Percentiles rank a stretch among this genome's conserved stretches.
phyloP scores from a whole-genome alignment of 2,888 invertebrate genomes.

The Mimumesa dahlbomi region DNA sequence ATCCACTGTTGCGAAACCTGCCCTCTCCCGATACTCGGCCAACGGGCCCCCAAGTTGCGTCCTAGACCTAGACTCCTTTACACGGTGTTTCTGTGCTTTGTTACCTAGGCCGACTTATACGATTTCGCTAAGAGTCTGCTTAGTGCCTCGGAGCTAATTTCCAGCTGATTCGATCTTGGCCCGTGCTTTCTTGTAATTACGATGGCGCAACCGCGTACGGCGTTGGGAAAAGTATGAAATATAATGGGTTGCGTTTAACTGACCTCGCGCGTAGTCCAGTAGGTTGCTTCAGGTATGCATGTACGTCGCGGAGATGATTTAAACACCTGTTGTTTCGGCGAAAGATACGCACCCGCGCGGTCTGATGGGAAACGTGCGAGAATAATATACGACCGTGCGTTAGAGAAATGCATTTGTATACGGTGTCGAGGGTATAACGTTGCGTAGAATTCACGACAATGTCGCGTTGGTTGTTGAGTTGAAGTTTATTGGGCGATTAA shows the following conservation, averaged over 20 bases:
- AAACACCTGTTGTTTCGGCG: too few species aligned
- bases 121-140: constrained; percentile 31
- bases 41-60: constrained; percentile 48
- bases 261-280: background rate
- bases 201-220: background rate
- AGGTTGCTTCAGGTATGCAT: background rate
- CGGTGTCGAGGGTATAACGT: too few species aligned
- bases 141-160: background rate
- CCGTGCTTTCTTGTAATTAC: constrained; percentile 1
- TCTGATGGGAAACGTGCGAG: too few species aligned
- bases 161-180: background rate
- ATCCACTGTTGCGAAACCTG: constrained; percentile 50
- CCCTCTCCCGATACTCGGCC: constrained; percentile 31
- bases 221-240: background rate
- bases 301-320: background rate
- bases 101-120: background rate
- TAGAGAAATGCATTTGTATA: too few species aligned
- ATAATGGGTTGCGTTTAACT: background rate
- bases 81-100: constrained; percentile 14
- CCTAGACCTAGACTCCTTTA: constrained; percentile 69
- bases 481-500: too few species aligned
- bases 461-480: too few species aligned
- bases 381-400: too few species aligned
- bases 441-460: too few species aligned
- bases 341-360: too few species aligned